Percentiles rank a stretch among this genome's conserved stretches.
Conservation (phyloP, 2,888 invertebrate species). For the Lucinisca nassula region DNA sequence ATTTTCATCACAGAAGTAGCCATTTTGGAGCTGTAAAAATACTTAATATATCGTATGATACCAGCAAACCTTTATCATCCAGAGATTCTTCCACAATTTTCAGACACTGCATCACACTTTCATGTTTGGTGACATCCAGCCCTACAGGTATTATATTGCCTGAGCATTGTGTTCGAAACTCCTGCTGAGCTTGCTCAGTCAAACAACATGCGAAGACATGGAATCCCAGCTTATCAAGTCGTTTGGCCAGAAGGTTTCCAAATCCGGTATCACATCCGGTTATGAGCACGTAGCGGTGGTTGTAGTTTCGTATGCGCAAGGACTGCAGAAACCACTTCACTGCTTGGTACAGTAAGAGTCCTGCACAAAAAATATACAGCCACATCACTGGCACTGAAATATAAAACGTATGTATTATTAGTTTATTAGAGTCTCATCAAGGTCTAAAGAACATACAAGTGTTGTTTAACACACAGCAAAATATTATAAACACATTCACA, state of each 20-base stretch:
- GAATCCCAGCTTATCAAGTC: slow-evolving; percentile 70
- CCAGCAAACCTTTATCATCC: slow-evolving; percentile 17
- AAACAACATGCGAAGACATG: slow-evolving; percentile 74
- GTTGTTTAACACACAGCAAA: too few relatives aligned
- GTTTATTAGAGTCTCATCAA: too few relatives aligned
- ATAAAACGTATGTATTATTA: too few relatives aligned
- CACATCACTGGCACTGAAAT: too few relatives aligned
- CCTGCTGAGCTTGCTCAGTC: slow-evolving; percentile 55
- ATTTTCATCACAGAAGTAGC: too few relatives aligned
- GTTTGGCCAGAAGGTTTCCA: slow-evolving; percentile 72
- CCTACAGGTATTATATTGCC: slow-evolving; percentile 47
- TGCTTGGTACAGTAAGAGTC: background rate
- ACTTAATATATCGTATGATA: too few relatives aligned
- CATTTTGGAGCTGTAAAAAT: too few relatives aligned
- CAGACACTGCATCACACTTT: slow-evolving; percentile 60
- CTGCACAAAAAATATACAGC: too few relatives aligned
- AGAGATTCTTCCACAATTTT: slow-evolving; percentile 34
- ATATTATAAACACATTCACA: too few relatives aligned
- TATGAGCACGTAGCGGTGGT: slow-evolving; percentile 70
- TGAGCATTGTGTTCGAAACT: slow-evolving; percentile 56
- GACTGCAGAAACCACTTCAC: background rate
- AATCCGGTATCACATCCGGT: slow-evolving; percentile 81
- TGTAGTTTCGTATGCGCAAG: slow-evolving; percentile 40
- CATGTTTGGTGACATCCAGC: slow-evolving; percentile 69
- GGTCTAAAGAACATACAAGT: too few relatives aligned